Evolutionary conservation across 2,888 invertebrate species (phyloP).

Genomic region (Drosophila leonis): DNA sequence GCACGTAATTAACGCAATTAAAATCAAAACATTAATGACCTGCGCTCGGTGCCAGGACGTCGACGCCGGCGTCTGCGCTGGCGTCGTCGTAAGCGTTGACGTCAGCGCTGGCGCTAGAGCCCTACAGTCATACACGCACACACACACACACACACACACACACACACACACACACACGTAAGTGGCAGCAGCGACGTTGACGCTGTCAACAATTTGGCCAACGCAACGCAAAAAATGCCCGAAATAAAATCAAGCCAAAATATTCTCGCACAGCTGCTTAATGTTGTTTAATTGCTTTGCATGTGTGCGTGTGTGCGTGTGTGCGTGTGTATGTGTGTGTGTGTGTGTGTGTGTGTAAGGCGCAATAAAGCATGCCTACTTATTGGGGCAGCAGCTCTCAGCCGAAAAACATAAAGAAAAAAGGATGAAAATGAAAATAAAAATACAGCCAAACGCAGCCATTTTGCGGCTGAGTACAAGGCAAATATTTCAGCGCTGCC

Average conservation of each 20-base stretch:
- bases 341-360: constrained; percentile 3
- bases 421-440: not conserved
- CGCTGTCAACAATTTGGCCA: constrained; percentile 17
- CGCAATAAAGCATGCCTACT: constrained; percentile 58
- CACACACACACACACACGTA: constrained; percentile 4
- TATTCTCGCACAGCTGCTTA: constrained; percentile 46
- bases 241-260: constrained; percentile 42
- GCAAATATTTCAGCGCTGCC: constrained; percentile 33
- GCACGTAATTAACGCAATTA: constrained; percentile 85
- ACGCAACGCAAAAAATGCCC: constrained; percentile 6
- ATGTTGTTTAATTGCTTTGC: constrained; percentile 41
- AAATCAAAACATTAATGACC: constrained; percentile 85
- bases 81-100: constrained; percentile 41
- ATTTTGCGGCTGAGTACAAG: constrained; percentile 62
- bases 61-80: constrained; percentile 46
- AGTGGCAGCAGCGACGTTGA: constrained; percentile 19
- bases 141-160: constrained; percentile 4
- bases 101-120: constrained; percentile 37
- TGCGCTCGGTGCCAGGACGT: constrained; percentile 65
- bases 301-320: not conserved
- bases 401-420: not conserved
- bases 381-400: constrained; percentile 48
- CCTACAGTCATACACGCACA: constrained; percentile 8
- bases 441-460: constrained; percentile 49
- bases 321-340: not conserved